These are phyloP conservation scores for Eidolon dupreanum DNA, from an alignment of 2,797 vertebrate species.

Conservation along the genomic window DNA sequence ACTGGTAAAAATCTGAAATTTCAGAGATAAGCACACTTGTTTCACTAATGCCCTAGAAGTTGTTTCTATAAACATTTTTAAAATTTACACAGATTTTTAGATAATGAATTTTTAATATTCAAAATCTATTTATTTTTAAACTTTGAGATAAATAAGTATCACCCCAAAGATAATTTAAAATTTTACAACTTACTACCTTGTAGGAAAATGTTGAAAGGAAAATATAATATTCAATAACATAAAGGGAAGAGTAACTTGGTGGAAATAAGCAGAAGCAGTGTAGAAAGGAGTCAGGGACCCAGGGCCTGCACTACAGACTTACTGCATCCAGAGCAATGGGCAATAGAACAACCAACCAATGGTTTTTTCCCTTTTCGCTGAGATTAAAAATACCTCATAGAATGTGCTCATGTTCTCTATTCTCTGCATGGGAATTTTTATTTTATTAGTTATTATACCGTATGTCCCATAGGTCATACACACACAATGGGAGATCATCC, in stretches of 20 bases:
- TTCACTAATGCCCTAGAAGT: neutral
- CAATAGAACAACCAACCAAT: neutral
- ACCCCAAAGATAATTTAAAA: neutral
- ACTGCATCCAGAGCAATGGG: neutral
- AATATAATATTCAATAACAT: neutral
- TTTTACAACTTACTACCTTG: neutral
- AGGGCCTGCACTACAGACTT: fast-evolving
- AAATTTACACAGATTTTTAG: neutral
- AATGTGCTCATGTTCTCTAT: neutral
- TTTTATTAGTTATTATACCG: neutral
- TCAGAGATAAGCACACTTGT: neutral
- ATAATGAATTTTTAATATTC: neutral
- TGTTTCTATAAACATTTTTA: neutral
- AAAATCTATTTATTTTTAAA: neutral
- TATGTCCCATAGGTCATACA: neutral
- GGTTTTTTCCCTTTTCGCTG: neutral
- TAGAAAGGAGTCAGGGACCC: fast-evolving
- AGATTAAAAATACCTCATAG: neutral
- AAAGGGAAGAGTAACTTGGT: neutral
- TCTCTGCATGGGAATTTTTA: neutral
- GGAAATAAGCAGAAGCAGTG: neutral
- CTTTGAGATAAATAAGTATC: neutral
- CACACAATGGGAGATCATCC: neutral
- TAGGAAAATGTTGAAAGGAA: neutral
- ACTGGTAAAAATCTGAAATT: neutral